These are phyloP conservation scores for Echinops telfairi DNA, from an alignment of 2,113 vertebrate genomes.

Conservation along the genomic window DNA sequence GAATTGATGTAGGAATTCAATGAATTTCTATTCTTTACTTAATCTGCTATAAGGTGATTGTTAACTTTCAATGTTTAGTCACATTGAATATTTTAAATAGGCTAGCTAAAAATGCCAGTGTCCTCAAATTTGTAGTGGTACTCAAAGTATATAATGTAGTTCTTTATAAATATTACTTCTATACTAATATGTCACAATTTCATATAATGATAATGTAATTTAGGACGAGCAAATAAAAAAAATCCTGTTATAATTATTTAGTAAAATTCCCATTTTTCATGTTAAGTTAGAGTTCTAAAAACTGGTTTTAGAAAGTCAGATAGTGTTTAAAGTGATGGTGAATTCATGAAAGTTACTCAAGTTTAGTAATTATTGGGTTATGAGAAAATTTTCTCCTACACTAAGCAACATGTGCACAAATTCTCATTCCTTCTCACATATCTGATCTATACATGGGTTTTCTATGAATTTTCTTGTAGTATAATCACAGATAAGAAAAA, in stretches of 20 bases:
- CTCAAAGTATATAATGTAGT: not conserved
- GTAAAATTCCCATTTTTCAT: not conserved
- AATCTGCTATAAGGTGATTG: not conserved
- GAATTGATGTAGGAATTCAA: conserved; percentile 5
- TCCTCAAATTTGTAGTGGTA: not conserved
- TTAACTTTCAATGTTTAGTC: conserved; percentile 33
- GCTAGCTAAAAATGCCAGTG: not conserved
- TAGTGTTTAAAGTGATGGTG: not conserved
- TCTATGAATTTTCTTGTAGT: conserved; percentile 52
- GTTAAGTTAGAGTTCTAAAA: not conserved
- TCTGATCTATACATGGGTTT: conserved; percentile 53
- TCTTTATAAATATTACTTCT: conserved; percentile 35
- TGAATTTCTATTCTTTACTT: not conserved
- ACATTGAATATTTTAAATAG: conserved; percentile 4
- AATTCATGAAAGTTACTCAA: not conserved
- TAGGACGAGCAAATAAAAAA: not conserved
- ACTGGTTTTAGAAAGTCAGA: conserved; percentile 7
- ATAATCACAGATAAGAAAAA: conserved; percentile 48
- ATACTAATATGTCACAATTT: not conserved
- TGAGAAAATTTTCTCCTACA: conserved; percentile 21
- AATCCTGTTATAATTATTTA: not conserved
- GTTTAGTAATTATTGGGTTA: not conserved
- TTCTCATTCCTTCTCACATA: not conserved
- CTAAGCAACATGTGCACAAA: not conserved
- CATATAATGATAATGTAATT: not conserved